Base-by-base conservation (phyloP, 2,888 invertebrate species). In the Stenolophus ochropezus region DNA sequence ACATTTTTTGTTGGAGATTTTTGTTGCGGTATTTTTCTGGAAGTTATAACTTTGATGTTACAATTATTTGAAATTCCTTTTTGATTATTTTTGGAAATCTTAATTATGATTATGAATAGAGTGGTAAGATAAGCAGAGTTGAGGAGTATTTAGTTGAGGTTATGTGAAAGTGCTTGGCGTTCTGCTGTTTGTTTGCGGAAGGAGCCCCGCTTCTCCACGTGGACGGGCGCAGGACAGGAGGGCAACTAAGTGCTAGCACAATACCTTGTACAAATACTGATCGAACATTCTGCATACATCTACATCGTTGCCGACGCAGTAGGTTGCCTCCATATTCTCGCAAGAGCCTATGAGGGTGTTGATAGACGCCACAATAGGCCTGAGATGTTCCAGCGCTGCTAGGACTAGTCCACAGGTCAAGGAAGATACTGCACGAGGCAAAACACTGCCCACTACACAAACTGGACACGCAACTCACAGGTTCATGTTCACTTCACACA, bases 231-330 rank as follows among this genome's bases (percentile, higher is more conserved):
- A 14, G 61, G 61, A 61, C 4, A 3, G 23, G 61, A 14, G 8
- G 14, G 61, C 25, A 61, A 73, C 20, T 73, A 73, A 73, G 73
- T 73, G 73, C 73, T 73, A 73, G 73, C 73, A 73, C 73, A 73
- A 47, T 89, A 92, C 93, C 92, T 93, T 93, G 89, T 92, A 92
- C 85, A 92, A 89, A 88, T 92, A 93, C 90, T 92, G 92, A 88
- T 93, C 92, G 87, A 92, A 93, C 92, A 93, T 92, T 88, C 92
- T 91, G 91, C 91, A 91, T 86, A 92, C 91, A 88, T 92, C 92
- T 87, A 89, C 88, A 89, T 90, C 91, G 87, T 90, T 91, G 85
- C 92, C 91, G 88, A 92, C 91, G 89, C 92, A 91, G 88, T 92
- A 92, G 86, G 92, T 92, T 86, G 92, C 91, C 90, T 93, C 93